These are phyloP conservation scores for Mormyrus lacerda DNA, from an alignment of 2,113 vertebrate genomes.

Conservation along the genomic window DNA sequence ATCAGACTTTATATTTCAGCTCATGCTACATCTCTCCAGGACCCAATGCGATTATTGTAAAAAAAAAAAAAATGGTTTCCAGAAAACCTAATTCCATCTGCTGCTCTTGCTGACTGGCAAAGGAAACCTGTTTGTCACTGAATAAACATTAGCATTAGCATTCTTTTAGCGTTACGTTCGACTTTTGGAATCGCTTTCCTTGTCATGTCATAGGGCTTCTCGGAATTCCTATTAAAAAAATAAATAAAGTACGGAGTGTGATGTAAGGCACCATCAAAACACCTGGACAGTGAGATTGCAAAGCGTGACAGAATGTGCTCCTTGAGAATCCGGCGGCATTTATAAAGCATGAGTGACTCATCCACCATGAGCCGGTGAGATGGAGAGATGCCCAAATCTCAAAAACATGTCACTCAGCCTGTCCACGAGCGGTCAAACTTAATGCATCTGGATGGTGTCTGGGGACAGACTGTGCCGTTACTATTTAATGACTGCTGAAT, in stretches of 20 bases:
- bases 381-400: conserved; percentile 8
- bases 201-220: not conserved
- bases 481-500: not conserved
- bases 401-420: conserved; percentile 8
- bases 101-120: not conserved
- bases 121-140: not conserved
- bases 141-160: not conserved
- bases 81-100: not conserved
- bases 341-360: conserved; percentile 3
- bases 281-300: not conserved
- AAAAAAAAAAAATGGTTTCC: not conserved
- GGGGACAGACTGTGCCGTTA: not conserved
- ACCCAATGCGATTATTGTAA: not conserved
- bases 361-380: not conserved
- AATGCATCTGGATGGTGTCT: conserved; percentile 9
- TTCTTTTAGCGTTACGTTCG: not conserved
- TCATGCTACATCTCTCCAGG: not conserved
- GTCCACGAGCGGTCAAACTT: not conserved
- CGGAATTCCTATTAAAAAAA: not conserved
- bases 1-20: conserved; percentile 10
- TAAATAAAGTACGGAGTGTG: not conserved
- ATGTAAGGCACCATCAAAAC: not conserved
- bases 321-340: not conserved
- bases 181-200: not conserved
- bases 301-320: not conserved